Base-by-base conservation (phyloP, 2,113 vertebrate genomes). In the Calonectris borealis region DNA sequence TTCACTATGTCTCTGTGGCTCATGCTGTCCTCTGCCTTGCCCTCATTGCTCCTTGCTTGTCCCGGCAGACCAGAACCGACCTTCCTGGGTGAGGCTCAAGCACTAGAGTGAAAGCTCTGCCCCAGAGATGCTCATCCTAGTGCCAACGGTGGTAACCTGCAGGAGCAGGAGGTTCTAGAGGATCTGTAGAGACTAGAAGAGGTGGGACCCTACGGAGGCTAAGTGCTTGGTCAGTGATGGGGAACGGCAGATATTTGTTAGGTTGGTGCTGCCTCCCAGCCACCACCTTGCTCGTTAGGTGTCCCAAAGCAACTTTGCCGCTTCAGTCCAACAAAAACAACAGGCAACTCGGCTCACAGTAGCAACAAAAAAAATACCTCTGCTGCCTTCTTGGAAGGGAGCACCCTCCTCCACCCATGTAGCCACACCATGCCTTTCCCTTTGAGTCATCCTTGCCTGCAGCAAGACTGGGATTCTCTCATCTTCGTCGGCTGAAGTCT, bases 401-500 rank as follows among this genome's bases (percentile, higher is more conserved):
- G 31, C 34, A 88, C 26, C 54, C 46, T 86, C 29, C 90, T 90
- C 93, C 86, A 86, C 90, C 93, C 81, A 40, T 62, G 65, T 18
- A 90, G 52, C 48, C 71, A 68, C 86, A 83, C 76, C 42, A 5
- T 78, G 76, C 76, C 90, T 77, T 92, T 86, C 69, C 70, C 70
- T 40, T 57, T 92, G 90, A 92, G 70, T 95, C 90, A 95, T 62
- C 65, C 70, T 68, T 82, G 86, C 81, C 70, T 1, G 13, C 70
- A 82, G 81, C 76, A 68, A 72, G 25, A 27, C 27, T 17, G 16
- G 42, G 48, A 78, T 92, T 60, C 25, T 92, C 81, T 57, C 3
- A 1, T 31, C 64, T 82, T 77, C 69, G 40, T 77, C 10, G 1
- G 46, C 46, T 77, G 40, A 85, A 54, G 64, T 51, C 15, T 82